Evolutionary conservation across 2,113 vertebrate species (phyloP), one percentile per base, ranked within the genome.

Genomic region (Eudyptes chrysolophus): DNA sequence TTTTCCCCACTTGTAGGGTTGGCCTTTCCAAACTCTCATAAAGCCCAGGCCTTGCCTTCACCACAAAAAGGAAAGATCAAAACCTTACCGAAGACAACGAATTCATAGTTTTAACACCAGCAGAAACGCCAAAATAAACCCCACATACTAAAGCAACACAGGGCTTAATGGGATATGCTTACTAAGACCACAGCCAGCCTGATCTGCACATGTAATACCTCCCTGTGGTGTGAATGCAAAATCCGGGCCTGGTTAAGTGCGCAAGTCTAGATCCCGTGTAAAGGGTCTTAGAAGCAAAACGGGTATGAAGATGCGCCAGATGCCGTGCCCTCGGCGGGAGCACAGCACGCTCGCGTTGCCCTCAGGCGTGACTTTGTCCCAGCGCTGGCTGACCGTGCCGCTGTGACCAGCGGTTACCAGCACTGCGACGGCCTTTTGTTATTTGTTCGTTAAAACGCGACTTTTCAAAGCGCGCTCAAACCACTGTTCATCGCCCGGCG

Each of bases 381-480:
- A 9, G 1, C 0, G 32, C 40, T 2, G 25, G 10, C 25, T 16
- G 48, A 6, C 25, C 2, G 6, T 2, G 22, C 44, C 5, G 68
- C 52, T 13, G 21, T 10, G 2, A 32, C 2, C 40, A 7, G 42
- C n/a, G 2, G 1, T 1, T 1, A 2, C 6, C 1, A 17, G 40
- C 57, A 3, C 11, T 0, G 16, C 34, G 26, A 3, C 24, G 29
- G 42, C 49, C 16, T 4, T 19, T 9, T 8, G 8, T 1, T 3
- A 7, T 2, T 25, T 5, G 9, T 12, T 27, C 2, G 7, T 1
- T 9, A 16, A 12, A 49, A 16, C 9, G 8, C 16, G 2, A 11
- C 46, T 24, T 66, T 19, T 2, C 79, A 1, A 17, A 22, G 15
- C 0, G 38, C 14, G 7, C 18, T 11, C 1, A 4, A 1, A 5